These are phyloP conservation scores for Apodemus speciosus DNA, from an alignment of 2,113 vertebrate genomes.

Conservation along the genomic window DNA sequence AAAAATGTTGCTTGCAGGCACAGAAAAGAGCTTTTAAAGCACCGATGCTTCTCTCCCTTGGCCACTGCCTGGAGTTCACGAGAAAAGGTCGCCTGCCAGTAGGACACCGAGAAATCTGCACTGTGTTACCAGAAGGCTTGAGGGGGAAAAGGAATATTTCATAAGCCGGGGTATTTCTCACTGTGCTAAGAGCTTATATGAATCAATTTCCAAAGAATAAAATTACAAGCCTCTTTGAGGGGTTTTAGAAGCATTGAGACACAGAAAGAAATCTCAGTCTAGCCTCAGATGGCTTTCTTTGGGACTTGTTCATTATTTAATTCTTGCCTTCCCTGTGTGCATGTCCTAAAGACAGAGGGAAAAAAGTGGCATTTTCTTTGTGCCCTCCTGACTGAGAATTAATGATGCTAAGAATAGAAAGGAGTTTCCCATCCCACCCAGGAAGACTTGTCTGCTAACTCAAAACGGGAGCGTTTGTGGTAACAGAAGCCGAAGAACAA, in stretches of 20 bases:
- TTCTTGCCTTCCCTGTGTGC: constrained; percentile 68
- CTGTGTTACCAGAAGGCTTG: constrained; percentile 77
- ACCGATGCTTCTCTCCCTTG: constrained; percentile 56
- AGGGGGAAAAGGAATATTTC: constrained; percentile 68
- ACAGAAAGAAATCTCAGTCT: constrained; percentile 76
- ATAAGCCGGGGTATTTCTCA: constrained; percentile 78
- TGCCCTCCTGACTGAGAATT: constrained; percentile 62
- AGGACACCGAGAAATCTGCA: constrained; percentile 74
- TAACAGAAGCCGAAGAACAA: not conserved
- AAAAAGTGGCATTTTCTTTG: constrained; percentile 76
- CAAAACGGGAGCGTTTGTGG: constrained; percentile 51
- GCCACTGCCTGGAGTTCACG: constrained; percentile 72
- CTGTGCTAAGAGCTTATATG: constrained; percentile 76
- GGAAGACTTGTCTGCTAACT: constrained; percentile 50
- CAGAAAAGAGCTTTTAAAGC: constrained; percentile 73
- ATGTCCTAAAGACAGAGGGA: constrained; percentile 24
- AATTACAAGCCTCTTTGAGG: constrained; percentile 76
- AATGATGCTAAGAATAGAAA: constrained; percentile 69
- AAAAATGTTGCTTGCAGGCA: constrained; percentile 71
- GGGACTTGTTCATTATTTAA: constrained; percentile 80
- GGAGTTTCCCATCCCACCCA: constrained; percentile 61
- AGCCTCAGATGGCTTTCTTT: constrained; percentile 78
- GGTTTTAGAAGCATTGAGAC: constrained; percentile 79
- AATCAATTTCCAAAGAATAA: constrained; percentile 77
- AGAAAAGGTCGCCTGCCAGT: constrained; percentile 69